Percentiles rank a stretch among this genome's conserved stretches.
Evolutionary conservation across 2,113 vertebrate species (phyloP).

Genomic region (Scytalopus superciliaris): DNA sequence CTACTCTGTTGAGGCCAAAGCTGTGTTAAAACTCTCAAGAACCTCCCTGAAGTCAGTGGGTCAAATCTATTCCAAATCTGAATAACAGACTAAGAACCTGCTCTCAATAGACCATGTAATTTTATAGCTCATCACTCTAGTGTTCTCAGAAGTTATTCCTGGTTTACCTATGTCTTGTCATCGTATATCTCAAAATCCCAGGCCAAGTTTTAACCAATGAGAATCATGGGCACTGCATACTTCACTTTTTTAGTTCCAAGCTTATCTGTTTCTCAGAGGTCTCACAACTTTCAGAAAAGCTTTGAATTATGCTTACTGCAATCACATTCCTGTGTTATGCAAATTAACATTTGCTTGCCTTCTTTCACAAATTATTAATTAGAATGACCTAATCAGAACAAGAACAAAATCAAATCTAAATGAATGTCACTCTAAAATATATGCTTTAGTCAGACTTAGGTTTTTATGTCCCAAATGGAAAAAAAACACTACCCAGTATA

Average conservation of each 20-base stretch:
- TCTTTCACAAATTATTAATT: not conserved
- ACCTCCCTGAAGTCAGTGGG: not conserved
- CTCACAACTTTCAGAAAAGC: not conserved
- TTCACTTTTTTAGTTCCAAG: not conserved
- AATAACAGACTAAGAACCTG: not conserved
- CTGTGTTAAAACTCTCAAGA: not conserved
- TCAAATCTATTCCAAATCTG: not conserved
- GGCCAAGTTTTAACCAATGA: not conserved
- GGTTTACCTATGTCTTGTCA: not conserved
- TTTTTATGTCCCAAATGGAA: not conserved
- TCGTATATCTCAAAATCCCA: not conserved
- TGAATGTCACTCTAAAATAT: not conserved
- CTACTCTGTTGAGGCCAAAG: not conserved
- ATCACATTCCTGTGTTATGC: not conserved
- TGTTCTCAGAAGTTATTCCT: not conserved
- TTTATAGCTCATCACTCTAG: not conserved
- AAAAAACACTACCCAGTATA: not conserved
- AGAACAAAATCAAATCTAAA: not conserved
- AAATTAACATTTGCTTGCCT: not conserved
- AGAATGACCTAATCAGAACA: not conserved
- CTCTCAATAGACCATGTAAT: not conserved
- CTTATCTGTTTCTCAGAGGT: not conserved
- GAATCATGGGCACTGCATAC: not conserved
- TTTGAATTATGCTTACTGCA: not conserved
- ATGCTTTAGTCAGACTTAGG: not conserved